A percentile compares a stretch with the other conserved stretches of the same genome.
Conservation (phyloP, 2,797 vertebrate species). For the Tapirus indicus region DNA sequence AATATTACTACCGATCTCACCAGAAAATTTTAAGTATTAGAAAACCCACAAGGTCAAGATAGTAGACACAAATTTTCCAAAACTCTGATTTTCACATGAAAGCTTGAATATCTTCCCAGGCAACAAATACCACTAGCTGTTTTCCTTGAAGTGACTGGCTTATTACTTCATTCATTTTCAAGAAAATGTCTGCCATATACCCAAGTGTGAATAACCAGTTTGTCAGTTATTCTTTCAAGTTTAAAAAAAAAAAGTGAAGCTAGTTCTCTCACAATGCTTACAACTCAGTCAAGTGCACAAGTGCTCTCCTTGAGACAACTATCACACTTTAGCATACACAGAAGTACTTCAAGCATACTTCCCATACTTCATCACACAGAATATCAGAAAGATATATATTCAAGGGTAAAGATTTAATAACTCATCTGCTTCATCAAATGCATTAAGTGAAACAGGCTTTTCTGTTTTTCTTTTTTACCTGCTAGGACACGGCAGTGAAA, state of each 20-base stretch:
- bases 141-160: slow-evolving; percentile 24
- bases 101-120: neutral
- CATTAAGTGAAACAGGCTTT: neutral
- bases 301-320: neutral
- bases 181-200: neutral
- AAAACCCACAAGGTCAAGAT: neutral
- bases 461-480: neutral
- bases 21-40: slow-evolving; percentile 38
- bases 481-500: neutral
- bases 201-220: slow-evolving; percentile 13
- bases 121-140: slow-evolving; percentile 6
- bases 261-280: neutral
- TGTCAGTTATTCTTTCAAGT: neutral
- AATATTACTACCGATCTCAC: slow-evolving; percentile 8
- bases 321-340: neutral
- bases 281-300: neutral
- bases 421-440: slow-evolving; percentile 36
- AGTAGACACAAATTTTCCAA: neutral
- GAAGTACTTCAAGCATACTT: neutral
- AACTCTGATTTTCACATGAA: slow-evolving; percentile 43
- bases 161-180: slow-evolving; percentile 44
- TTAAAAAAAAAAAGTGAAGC: neutral
- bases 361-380: neutral
- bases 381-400: slow-evolving; percentile 4
- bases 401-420: slow-evolving; percentile 7